Conservation (phyloP, 2,797 vertebrate genomes). For the Crossoptilon crossoptilon region DNA sequence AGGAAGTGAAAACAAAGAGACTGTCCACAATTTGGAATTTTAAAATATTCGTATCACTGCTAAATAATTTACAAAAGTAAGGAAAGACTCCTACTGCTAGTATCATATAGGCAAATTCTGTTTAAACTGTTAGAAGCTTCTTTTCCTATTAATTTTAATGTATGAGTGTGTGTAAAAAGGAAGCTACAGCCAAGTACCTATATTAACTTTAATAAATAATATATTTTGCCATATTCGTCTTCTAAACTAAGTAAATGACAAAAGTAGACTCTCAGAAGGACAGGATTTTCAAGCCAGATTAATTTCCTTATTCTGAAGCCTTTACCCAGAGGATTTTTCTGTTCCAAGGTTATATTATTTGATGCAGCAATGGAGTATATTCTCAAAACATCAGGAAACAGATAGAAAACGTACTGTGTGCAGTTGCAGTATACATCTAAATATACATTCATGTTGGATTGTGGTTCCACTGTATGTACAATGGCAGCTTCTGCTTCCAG, state of each 20-base stretch:
- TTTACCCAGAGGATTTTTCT: conserved; percentile 40
- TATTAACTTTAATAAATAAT: conserved; percentile 74
- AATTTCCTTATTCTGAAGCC: conserved; percentile 21
- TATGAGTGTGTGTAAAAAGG: conserved; percentile 14
- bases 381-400: background rate
- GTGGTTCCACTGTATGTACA: background rate
- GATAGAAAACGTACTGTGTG: background rate
- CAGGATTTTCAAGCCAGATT: conserved; percentile 38
- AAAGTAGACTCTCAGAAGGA: conserved; percentile 48
- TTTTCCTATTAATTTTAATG: conserved; percentile 74
- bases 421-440: background rate
- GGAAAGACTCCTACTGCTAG: background rate
- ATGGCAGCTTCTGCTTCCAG: background rate
- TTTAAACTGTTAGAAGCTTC: conserved; percentile 64
- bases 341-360: conserved; percentile 19
- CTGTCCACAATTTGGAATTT: background rate
- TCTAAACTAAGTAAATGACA: conserved; percentile 72
- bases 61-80: conserved; percentile 69
- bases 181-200: conserved; percentile 43
- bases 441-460: background rate
- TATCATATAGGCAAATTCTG: conserved; percentile 31
- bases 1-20: background rate
- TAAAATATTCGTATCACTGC: conserved; percentile 47
- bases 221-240: conserved; percentile 69
- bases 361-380: background rate